These are phyloP conservation scores for Gymnoscelis rufifasciata DNA, from an alignment of 2,888 invertebrate genomes.

Conservation along the genomic window DNA sequence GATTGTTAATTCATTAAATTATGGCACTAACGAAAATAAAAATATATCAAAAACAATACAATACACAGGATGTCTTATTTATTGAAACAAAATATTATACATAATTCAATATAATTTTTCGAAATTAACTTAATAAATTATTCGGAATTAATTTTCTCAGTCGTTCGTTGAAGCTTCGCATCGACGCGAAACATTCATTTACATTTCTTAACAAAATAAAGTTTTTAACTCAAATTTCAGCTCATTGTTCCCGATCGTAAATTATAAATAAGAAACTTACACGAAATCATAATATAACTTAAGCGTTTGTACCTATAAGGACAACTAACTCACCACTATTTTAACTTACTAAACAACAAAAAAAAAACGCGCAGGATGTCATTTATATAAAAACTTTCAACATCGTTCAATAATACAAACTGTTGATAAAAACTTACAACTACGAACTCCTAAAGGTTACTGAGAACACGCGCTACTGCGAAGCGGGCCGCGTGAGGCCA, in stretches of 20 bases:
- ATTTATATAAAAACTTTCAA: constrained; percentile 66
- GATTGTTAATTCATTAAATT: constrained; percentile 78
- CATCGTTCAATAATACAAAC: constrained; percentile 68
- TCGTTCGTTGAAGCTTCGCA: constrained; percentile 73
- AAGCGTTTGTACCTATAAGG: constrained; percentile 73
- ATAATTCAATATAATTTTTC: constrained; percentile 27
- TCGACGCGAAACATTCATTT: constrained; percentile 58
- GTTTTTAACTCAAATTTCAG: constrained; percentile 63
- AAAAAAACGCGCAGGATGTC: constrained; percentile 74
- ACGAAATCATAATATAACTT: constrained; percentile 61
- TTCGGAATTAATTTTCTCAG: constrained; percentile 75
- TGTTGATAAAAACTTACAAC: constrained; percentile 73
- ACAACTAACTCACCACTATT: constrained; percentile 64
- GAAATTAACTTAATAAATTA: constrained; percentile 35
- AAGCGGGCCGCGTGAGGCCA: constrained; percentile 56
- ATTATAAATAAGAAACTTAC: constrained; percentile 66
- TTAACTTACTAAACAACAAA: constrained; percentile 42
- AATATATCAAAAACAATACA: constrained; percentile 60
- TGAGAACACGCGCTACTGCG: constrained; percentile 45
- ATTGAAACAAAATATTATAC: constrained; percentile 35
- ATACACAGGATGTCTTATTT: constrained; percentile 63
- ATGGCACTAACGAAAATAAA: constrained; percentile 76
- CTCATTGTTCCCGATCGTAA: constrained; percentile 74
- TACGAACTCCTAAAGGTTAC: constrained; percentile 61
- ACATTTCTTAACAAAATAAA: constrained; percentile 66